Evolutionary conservation across 2,797 vertebrate genomes (phyloP), one percentile per base, ranked within the genome.

Genomic region (Sibirionetta formosa): DNA sequence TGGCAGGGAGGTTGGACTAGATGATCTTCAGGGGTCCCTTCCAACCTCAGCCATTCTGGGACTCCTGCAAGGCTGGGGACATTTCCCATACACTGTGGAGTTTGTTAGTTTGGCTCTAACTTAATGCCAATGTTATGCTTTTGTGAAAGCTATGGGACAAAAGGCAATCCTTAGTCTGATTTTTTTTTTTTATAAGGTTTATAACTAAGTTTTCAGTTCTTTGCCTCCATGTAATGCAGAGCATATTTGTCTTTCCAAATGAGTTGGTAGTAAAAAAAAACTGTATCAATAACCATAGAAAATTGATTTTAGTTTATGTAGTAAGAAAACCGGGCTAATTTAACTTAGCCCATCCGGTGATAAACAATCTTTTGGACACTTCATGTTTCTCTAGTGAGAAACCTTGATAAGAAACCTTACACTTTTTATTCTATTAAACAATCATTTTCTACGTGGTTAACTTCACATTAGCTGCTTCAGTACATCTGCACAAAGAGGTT

Each of bases 371-470:
- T 91, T 93, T 0, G 1, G 24, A 36, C 2, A 57, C 54, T 90
- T 70, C 7, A 3, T 61, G 13, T 73, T 94, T 70, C 66, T 85
- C 7, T n/a, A 68, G 12, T 51, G n/a, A 88, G 13, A 2, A 81
- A 76, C 70, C 15, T 31, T 81, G 56, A 69, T 46, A 10, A 82
- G 90, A 96, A 96, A 65, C 58, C 11, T 61, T 66, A 10, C 26
- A 68, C 14, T 18, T 70, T 90, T 92, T 73, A 66, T 86, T 88
- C 36, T 66, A 73, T 88, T 71, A 93, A 75, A 53, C 29, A 76
- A 77, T 40, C 17, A 48, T 11, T 77, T 92, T 91, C 46, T 77
- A 11, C 0, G 1, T 75, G 48, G 50, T 75, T 90, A 68, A 72
- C 35, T 93, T 79, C 53, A 94, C 50, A 66, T 91, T 88, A 86